Evolutionary conservation across 35 echinoderm and acorn worm genomes (phyloP).

Genomic region (Ptychodera flava): DNA sequence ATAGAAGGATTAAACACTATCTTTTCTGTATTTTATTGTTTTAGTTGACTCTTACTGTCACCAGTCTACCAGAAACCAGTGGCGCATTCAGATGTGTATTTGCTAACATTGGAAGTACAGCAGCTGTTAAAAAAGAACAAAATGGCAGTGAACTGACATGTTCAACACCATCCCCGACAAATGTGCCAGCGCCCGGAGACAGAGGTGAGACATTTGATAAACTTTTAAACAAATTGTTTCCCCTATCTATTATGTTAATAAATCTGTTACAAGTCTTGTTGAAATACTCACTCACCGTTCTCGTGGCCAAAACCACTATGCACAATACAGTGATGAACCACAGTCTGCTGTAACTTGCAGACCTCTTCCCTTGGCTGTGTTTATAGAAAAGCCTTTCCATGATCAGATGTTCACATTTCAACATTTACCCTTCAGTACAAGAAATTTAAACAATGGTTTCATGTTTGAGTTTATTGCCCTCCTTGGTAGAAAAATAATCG

Average conservation of each 20-base stretch:
- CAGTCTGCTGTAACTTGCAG: neutral
- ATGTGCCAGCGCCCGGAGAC: neutral
- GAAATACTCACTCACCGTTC: too few species aligned
- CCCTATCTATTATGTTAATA: neutral
- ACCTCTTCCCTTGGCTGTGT: neutral
- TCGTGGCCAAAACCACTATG: too few species aligned
- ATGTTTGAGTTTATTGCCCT: neutral
- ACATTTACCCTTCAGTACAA: too few species aligned
- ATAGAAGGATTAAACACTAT: too few species aligned
- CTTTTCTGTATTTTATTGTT: neutral
- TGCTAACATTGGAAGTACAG: neutral
- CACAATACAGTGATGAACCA: neutral
- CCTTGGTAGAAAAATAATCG: too few species aligned
- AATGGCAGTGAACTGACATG: neutral
- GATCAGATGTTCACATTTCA: too few species aligned
- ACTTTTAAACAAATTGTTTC: too few species aligned
- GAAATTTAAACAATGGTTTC: neutral
- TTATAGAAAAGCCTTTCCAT: neutral
- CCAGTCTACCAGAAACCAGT: neutral
- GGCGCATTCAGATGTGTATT: neutral
- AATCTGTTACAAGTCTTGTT: too few species aligned
- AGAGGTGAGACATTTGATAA: too few species aligned
- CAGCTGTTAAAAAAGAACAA: neutral
- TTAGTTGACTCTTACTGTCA: neutral
- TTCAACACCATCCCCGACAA: neutral